Base-by-base conservation (phyloP, 2,888 invertebrate genomes). In the Balanococcus diminutus region DNA sequence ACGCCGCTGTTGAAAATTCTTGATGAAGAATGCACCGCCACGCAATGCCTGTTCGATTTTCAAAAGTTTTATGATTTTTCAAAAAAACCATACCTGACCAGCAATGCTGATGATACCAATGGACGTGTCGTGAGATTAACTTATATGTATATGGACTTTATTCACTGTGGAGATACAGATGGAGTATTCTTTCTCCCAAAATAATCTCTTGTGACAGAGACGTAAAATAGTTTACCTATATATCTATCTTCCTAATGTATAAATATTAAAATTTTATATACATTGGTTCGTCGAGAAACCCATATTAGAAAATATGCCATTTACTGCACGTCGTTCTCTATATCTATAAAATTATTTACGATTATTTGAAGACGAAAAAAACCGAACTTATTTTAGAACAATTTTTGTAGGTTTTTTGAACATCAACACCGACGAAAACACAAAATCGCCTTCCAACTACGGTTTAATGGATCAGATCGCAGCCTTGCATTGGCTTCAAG, bases 391-490 rank as follows among this genome's bases (percentile, higher is more conserved):
- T n/a, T n/a, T n/a, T n/a, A n/a, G n/a, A n/a, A 28, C 25, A 1
- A 1, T 82, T 22, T 9, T 82, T 85, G 87, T 92, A 96, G 96
- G 96, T 89, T 96, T 96, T 91, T 92, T 96, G 87, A 96, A 96
- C 90, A 96, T 96, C 87, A 95, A 96, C 89, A 95, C 95, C 36
- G 96, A 96, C 90, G 94, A 95, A 88, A 95, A 94, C 90, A 93
- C 95, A 67, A 93, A 95, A 87, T 95, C 96, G 42, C 96, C 96
- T 72, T 95, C 96, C 81, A 99, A 99, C 92, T 98, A 98, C 90
- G 99, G 98, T n/a, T 93, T 99, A 86, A 96, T 98, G 95, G 99
- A 98, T 91, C 96, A 98, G 91, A 96, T 98, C 56, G 88, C 88
- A 0, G 88, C 88, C 0, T 79, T 88, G 28, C 88, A 88, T 32